phyloP scores from a whole-genome alignment of 1,140 invertebrate genomes.

The Drosophila ironensis region DNA sequence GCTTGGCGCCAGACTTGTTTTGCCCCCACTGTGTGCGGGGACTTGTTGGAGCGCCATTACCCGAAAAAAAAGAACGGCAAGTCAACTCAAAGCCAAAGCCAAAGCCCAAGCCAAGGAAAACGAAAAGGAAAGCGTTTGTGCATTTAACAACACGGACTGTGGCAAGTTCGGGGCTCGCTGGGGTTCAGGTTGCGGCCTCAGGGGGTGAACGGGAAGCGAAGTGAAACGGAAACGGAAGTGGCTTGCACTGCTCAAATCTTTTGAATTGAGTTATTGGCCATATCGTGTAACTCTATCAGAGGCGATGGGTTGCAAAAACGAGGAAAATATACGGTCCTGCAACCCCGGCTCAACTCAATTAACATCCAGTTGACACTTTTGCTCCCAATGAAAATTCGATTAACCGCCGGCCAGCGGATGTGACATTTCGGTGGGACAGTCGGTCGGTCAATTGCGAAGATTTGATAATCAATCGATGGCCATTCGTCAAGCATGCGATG shows the following conservation, averaged over 20 bases:
- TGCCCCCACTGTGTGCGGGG: conserved; percentile 3
- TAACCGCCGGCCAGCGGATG: not conserved
- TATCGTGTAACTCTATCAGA: no score
- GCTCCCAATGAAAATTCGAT: no score
- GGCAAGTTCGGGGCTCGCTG: not conserved
- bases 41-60: conserved; percentile 22
- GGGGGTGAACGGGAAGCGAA: not conserved
- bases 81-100: no score
- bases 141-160: conserved; percentile 18
- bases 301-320: not conserved
- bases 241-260: not conserved
- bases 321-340: not conserved
- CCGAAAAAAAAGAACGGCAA: no score
- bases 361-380: not conserved
- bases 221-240: not conserved
- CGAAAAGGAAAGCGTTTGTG: not conserved
- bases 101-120: no score
- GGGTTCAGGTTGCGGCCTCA: not conserved
- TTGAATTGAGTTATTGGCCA: not conserved
- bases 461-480: conserved; percentile 8
- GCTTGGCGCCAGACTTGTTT: conserved; percentile 64
- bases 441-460: not conserved
- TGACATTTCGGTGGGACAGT: not conserved
- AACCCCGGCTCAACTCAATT: conserved; percentile 19
- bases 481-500: conserved; percentile 11